Base-by-base conservation (phyloP, 2,888 invertebrate genomes). In the Archips xylosteana region DNA sequence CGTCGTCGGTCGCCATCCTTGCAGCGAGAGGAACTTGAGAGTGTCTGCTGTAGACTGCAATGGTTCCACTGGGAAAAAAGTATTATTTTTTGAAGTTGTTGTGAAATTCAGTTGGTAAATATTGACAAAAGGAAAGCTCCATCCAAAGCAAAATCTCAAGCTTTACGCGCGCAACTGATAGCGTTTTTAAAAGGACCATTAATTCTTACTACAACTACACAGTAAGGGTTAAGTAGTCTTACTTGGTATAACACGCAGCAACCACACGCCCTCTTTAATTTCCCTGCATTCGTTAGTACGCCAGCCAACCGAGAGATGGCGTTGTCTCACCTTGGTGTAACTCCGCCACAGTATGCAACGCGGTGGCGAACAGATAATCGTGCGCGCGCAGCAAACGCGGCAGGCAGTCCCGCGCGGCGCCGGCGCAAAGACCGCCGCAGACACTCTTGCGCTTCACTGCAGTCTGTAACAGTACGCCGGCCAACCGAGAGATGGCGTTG, bases 1-100 rank as follows among this genome's bases (percentile, higher is more conserved):
- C 5, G 80, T 62, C 6, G 65, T 75, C 6, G 94, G 93, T 34
- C 89, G 86, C 94, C 94, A 94, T n/a, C 76, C 72, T 32, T 76
- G 70, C 0, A 88, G 81, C 0, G 82, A 80, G 4, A 94, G 77
- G 0, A 79, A 76, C 36, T 79, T 78, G 23, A 92, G 68, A 15
- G 57, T 42, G 68, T 57, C 78, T 0, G 80, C 75, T 0, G 80
- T 70, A 1, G 85, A 76, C 0, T 87, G 86, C 42, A 89, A 54
- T 2, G 80, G 69, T 51, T 89, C 87, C 76, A 82, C 91, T 90
- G 75, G 0, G 63, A 3, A 39, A 32, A 2, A 57, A 1, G 9
- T n/a, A n/a, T 13, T 45, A 3, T 51, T 51, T 15, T 39, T 1
- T 39, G 39, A 5, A 6, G 5, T 39, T 39, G 5, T 39, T 39